Percentiles rank a stretch among this genome's conserved stretches.
Conservation (phyloP, 2,888 invertebrate species). For the Suillia variegata region DNA sequence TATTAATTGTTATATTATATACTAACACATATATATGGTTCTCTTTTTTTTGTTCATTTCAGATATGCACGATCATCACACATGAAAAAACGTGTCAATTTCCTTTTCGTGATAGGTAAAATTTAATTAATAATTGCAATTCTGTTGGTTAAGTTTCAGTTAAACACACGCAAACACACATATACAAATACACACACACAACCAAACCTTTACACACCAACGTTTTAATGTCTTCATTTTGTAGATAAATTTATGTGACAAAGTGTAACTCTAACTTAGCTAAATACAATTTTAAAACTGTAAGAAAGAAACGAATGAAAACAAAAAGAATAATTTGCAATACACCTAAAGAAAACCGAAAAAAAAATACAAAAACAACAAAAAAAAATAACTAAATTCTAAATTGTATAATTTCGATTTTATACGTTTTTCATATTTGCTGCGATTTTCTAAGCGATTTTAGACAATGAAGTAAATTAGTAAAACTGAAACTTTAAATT, state of each 20-base stretch:
- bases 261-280: conserved; percentile 36
- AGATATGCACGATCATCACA: conserved; percentile 79
- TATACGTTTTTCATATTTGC: conserved; percentile 12
- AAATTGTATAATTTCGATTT: conserved; percentile 10
- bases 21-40: too few species aligned
- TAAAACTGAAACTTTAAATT: conserved; percentile 19
- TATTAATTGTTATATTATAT: too few species aligned
- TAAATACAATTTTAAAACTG: conserved; percentile 33
- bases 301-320: not conserved
- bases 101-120: conserved; percentile 61
- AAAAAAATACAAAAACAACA: not conserved
- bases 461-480: conserved; percentile 29
- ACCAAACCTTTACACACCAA: not conserved
- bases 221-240: conserved; percentile 7
- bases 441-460: conserved; percentile 8
- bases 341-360: not conserved
- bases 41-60: conserved; percentile 65
- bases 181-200: not conserved
- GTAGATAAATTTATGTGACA: conserved; percentile 12
- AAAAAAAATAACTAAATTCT: conserved; percentile 4
- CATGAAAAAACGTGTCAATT: conserved; percentile 66
- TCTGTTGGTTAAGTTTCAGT: not conserved
- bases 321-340: conserved; percentile 9
- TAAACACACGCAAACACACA: not conserved
- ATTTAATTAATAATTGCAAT: conserved; percentile 40